Evolutionary conservation across 2,113 vertebrate genomes (phyloP).

Genomic region (Rhinolophus sinicus): DNA sequence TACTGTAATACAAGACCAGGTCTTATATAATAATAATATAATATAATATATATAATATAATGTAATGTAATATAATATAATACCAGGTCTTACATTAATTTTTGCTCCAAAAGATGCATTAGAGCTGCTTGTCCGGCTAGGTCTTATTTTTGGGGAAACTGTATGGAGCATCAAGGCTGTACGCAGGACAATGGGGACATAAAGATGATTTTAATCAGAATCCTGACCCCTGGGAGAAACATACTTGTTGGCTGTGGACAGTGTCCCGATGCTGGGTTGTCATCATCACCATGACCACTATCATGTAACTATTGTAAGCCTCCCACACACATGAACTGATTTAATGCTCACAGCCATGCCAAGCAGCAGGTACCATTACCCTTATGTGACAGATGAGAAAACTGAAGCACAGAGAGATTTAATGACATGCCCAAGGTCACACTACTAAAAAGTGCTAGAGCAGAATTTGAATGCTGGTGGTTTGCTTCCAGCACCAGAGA

Average conservation of each 20-base stretch:
- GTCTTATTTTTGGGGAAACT: too few relatives aligned
- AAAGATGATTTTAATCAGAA: not conserved
- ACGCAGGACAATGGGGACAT: not conserved
- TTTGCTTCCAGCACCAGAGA: not conserved
- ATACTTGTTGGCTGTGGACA: not conserved
- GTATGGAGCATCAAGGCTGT: not conserved
- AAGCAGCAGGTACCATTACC: not conserved
- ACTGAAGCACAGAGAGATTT: not conserved
- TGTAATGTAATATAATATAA: too few relatives aligned
- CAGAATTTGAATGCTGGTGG: not conserved
- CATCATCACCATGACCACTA: not conserved
- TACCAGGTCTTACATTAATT: too few relatives aligned
- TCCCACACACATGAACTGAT: not conserved
- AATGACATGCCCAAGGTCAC: not conserved
- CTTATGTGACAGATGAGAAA: not conserved
- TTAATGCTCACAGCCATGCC: not conserved
- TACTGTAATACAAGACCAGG: too few relatives aligned
- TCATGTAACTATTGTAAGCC: not conserved
- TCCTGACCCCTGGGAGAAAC: not conserved
- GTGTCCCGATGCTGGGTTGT: not conserved
- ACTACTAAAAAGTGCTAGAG: not conserved
- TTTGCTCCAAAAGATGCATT: too few relatives aligned
- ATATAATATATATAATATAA: too few relatives aligned
- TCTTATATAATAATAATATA: too few relatives aligned
- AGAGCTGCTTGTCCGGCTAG: too few relatives aligned